These are phyloP conservation scores for Ornithorhynchus anatinus DNA, from an alignment of 2,113 vertebrate genomes.

Conservation along the genomic window DNA sequence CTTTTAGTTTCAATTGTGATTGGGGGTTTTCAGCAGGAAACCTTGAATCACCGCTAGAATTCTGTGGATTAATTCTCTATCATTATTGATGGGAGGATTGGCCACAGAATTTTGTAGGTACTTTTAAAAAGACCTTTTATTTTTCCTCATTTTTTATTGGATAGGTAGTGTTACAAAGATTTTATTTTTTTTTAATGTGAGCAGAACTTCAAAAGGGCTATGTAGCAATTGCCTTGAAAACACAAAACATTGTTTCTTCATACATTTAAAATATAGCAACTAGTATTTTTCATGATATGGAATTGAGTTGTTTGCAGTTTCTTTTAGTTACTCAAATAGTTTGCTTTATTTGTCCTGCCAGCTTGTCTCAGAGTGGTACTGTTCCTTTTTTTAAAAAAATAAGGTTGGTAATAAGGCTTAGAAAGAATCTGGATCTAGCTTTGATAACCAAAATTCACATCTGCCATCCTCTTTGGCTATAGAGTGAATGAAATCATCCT, in stretches of 20 bases:
- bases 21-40: constrained; percentile 49
- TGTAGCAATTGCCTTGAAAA: constrained; percentile 22
- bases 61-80: constrained; percentile 16
- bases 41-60: background rate
- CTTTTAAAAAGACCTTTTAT: background rate
- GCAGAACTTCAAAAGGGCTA: constrained; percentile 7
- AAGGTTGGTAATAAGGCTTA: too few relatives aligned
- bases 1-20: constrained; percentile 32
- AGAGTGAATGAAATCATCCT: too few relatives aligned
- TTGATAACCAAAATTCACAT: too few relatives aligned
- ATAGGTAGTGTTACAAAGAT: constrained; percentile 2
- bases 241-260: background rate
- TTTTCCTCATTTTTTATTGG: background rate
- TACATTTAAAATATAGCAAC: constrained; percentile 15
- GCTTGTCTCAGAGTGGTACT: constrained; percentile 15
- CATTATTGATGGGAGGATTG: background rate
- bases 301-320: background rate
- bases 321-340: background rate
- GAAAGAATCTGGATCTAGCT: too few relatives aligned
- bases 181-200: background rate
- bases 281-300: background rate
- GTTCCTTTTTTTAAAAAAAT: constrained; percentile 5
- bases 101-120: background rate
- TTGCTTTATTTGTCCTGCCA: background rate
- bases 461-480: too few relatives aligned